These are phyloP conservation scores for Harpalus rubripes DNA, from an alignment of 2,888 invertebrate species.

Conservation along the genomic window DNA sequence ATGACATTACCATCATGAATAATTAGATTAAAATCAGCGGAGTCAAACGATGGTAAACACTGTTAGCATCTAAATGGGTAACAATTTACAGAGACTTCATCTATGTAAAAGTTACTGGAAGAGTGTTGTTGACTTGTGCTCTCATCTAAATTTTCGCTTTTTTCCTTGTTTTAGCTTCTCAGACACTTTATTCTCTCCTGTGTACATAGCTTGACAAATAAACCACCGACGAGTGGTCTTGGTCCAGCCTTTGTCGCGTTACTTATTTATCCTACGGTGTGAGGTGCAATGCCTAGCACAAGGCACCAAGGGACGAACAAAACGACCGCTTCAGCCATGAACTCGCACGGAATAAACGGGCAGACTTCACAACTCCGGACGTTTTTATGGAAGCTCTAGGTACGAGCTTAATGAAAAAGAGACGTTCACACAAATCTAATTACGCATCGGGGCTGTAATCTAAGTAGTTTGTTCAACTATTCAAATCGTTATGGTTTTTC, in stretches of 20 bases:
- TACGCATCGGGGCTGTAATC: constrained; percentile 1
- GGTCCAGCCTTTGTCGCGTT: constrained; percentile 56
- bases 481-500: background rate
- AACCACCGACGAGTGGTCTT: background rate
- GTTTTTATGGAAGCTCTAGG: constrained; percentile 48
- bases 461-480: constrained; percentile 4
- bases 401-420: constrained; percentile 58
- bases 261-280: constrained; percentile 58
- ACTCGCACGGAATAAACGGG: constrained; percentile 31
- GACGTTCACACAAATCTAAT: constrained; percentile 51
- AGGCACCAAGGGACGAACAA: constrained; percentile 27
- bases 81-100: too few relatives aligned
- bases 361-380: constrained; percentile 41
- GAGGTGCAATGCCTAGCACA: background rate
- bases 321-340: constrained; percentile 37
- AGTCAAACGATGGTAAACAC: too few relatives aligned
- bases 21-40: too few relatives aligned
- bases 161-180: too few relatives aligned
- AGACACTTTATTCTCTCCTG: background rate
- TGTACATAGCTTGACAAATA: background rate
- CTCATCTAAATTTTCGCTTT: too few relatives aligned
- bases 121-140: too few relatives aligned
- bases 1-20: too few relatives aligned
- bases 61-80: too few relatives aligned
- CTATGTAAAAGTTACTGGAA: too few relatives aligned